These are phyloP conservation scores for Branchellion lobata DNA, from an alignment of 2,888 invertebrate species.

Conservation along the genomic window DNA sequence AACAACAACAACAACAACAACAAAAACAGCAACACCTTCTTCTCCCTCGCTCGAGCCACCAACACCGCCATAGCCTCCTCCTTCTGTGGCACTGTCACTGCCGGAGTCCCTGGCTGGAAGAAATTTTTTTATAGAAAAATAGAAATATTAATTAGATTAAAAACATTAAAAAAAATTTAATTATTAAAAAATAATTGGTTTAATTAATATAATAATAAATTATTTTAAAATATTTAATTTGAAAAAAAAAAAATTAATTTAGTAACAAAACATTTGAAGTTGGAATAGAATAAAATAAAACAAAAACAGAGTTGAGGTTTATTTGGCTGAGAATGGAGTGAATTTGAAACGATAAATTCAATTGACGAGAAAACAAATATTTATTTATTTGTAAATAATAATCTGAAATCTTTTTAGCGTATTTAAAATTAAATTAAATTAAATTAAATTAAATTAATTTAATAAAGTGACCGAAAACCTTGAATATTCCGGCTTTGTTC, in stretches of 20 bases:
- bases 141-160: neutral
- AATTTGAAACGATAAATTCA: no score
- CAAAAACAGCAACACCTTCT: no score
- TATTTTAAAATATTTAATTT: no score
- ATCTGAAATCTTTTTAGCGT: neutral
- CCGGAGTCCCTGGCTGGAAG: constrained; percentile 66
- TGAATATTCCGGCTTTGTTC: constrained; percentile 95
- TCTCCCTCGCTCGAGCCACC: constrained; percentile 68
- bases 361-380: no score
- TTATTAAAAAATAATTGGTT: neutral
- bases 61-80: constrained; percentile 71
- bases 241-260: no score
- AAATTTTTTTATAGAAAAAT: neutral
- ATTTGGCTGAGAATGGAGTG: no score
- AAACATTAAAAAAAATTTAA: neutral
- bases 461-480: constrained; percentile 61
- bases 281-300: no score
- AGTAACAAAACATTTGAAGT: no score
- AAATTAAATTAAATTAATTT: neutral
- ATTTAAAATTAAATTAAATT: constrained; percentile 10
- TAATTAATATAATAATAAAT: neutral
- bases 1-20: constrained; percentile 29
- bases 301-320: no score
- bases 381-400: no score
- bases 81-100: constrained; percentile 68